Base-by-base conservation (phyloP, 2,888 invertebrate genomes). In the Clepsis dumicolana region DNA sequence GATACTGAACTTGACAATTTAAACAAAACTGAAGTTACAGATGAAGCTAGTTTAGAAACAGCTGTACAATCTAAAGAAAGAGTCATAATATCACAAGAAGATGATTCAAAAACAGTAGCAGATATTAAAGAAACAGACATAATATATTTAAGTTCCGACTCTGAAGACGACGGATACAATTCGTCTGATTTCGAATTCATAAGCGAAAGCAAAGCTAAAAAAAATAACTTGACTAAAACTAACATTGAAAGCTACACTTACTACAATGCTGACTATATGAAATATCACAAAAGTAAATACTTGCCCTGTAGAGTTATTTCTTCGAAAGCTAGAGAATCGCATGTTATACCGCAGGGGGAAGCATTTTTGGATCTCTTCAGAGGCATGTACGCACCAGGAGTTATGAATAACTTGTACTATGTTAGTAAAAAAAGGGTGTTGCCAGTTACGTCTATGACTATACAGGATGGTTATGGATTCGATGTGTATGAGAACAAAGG, bases 161-260 rank as follows among this genome's bases (percentile, higher is more conserved):
- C 38, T 27, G 29, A 75, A 29, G 74, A 75, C 16, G 73, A 73
- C 16, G 86, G 84, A 1, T 90, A 90, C 59, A 75, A 86, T 70
- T 90, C 91, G 0, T 87, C 90, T 4, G 89, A 91, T 79, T 92
- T 91, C 64, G 91, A 91, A 77, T 89, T 90, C 64, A 91, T 91
- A 50, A 80, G 81, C 1, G 91, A 91, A 80, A 72, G 74, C 1
- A 89, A 90, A 72, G 88, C 91, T 3, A 76, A 76, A 60, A 70
- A 71, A 21, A 73, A 77, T 4, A 80, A 80, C 2, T 63, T 48
- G 12, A 8, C 48, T 21, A 48, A 48, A 10, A 48, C 48, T 1
- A 18, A 18, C 21, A 21, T 48, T 5, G 12, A 48, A 1, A 12
- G 10, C 12, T 48, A 18, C 8, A 4, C 48, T 21, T 48, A 48